phyloP scores from a whole-genome alignment of 2,113 vertebrate species.

The Syngnathus scovelli region DNA sequence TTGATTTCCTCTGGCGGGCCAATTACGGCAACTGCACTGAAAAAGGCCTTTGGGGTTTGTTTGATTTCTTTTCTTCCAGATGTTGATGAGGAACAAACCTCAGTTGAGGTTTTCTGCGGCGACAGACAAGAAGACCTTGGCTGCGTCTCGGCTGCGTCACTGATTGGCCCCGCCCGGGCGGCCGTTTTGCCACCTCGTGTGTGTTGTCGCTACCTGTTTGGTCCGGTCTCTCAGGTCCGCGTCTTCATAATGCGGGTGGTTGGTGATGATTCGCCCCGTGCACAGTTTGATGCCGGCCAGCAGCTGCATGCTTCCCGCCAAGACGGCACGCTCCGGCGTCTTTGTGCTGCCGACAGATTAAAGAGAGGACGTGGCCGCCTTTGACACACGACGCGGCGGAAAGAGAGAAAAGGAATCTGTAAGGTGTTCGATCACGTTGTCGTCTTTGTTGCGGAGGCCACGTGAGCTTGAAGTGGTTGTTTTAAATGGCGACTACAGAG shows the following conservation, averaged over 20 bases:
- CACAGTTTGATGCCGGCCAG: conserved; percentile 96
- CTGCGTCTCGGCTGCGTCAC: too few relatives aligned
- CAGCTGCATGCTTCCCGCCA: conserved; percentile 98
- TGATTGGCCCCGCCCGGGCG: too few relatives aligned
- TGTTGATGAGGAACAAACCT: neutral
- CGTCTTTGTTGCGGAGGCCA: neutral
- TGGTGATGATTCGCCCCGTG: conserved; percentile 89
- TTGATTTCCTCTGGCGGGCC: neutral
- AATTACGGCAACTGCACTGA: neutral
- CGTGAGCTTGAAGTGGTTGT: neutral
- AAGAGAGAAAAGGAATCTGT: neutral
- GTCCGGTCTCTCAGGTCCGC: conserved; percentile 87
- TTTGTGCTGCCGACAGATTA: conserved; percentile 69
- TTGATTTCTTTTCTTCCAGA: neutral
- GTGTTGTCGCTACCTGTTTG: conserved; percentile 71
- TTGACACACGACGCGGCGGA: too few relatives aligned
- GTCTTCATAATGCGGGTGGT: conserved; percentile 97
- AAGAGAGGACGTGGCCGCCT: conserved; percentile 5
- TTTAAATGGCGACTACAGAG: neutral
- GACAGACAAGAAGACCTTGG: neutral
- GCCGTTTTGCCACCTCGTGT: too few relatives aligned
- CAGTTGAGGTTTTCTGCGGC: neutral
- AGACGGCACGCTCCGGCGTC: conserved; percentile 84
- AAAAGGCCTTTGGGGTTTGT: too few relatives aligned
- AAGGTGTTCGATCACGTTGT: neutral